Conservation (phyloP, 2,888 invertebrate genomes). For the Coremacera marginata region DNA sequence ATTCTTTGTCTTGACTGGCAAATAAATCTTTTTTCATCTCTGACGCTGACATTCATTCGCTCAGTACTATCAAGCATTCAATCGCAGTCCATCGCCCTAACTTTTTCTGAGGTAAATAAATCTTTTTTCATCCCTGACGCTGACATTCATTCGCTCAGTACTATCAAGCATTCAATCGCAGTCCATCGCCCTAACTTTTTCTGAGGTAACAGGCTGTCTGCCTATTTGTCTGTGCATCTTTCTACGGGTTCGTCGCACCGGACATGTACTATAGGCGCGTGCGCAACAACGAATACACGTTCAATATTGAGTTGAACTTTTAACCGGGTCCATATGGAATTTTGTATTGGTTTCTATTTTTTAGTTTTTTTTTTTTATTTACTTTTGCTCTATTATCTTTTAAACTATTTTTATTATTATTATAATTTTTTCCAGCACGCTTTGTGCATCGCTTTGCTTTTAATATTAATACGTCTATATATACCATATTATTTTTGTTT, state of each 20-base stretch:
- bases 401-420: conserved; percentile 14
- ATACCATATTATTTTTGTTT: too few relatives aligned
- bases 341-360: conserved; percentile 33
- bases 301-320: conserved; percentile 22
- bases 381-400: neutral
- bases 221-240: neutral
- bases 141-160: too few relatives aligned
- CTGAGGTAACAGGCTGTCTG: too few relatives aligned
- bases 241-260: neutral
- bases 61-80: too few relatives aligned
- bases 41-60: too few relatives aligned
- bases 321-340: neutral
- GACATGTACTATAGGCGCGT: neutral
- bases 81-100: too few relatives aligned
- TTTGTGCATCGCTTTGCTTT: neutral
- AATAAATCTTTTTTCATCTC: too few relatives aligned
- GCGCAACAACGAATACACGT: conserved; percentile 8
- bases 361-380: conserved; percentile 3
- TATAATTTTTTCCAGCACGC: neutral
- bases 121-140: too few relatives aligned
- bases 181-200: neutral
- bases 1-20: too few relatives aligned
- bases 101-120: neutral
- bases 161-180: too few relatives aligned
- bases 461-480: neutral